Evolutionary conservation across 2,888 invertebrate genomes (phyloP).

Genomic region (Tipula lateralis): DNA sequence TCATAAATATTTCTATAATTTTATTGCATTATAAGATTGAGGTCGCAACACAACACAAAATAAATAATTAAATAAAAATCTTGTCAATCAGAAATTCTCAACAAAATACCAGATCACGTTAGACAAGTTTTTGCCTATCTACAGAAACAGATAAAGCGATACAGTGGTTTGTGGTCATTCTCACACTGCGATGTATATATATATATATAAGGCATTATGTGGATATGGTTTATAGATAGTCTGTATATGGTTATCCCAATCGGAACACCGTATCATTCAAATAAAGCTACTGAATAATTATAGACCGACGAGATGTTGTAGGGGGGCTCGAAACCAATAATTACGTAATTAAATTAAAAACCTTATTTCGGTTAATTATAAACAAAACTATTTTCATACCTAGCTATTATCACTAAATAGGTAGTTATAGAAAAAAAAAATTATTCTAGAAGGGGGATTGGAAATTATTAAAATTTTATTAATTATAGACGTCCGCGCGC

Average conservation of each 20-base stretch:
- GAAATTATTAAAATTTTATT: background rate
- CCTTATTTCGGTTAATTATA: background rate
- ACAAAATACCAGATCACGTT: background rate
- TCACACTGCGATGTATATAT: no score
- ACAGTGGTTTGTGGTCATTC: background rate
- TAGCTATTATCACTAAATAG: background rate
- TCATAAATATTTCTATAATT: constrained; percentile 11
- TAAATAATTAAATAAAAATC: background rate
- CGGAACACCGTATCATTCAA: background rate
- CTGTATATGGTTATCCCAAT: background rate
- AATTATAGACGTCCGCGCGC: background rate
- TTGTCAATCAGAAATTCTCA: background rate
- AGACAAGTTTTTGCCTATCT: background rate
- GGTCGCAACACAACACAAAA: background rate
- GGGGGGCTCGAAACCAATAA: background rate
- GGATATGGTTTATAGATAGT: background rate
- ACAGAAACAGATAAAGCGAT: background rate
- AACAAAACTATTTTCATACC: background rate
- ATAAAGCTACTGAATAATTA: background rate
- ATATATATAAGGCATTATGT: background rate
- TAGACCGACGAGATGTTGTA: background rate
- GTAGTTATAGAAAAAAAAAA: background rate
- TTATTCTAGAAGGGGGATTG: background rate
- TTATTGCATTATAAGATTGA: background rate
- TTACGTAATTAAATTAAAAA: background rate